These are phyloP conservation scores for Serilophus lunatus DNA, from an alignment of 2,113 vertebrate species.

Conservation along the genomic window DNA sequence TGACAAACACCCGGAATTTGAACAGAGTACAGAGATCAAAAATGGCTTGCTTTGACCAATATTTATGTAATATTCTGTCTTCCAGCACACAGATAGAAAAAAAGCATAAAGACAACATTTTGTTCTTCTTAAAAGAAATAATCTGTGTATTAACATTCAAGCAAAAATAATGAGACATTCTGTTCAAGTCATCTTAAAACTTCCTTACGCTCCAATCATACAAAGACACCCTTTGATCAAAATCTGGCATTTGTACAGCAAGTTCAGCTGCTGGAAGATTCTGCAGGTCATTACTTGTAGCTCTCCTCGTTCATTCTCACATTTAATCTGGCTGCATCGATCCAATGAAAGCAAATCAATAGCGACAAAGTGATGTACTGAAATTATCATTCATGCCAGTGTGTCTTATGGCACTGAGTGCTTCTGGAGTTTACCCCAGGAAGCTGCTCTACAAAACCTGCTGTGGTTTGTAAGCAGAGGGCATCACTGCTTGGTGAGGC, in stretches of 20 bases:
- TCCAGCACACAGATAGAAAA: not conserved
- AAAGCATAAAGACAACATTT: not conserved
- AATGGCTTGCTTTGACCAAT: not conserved
- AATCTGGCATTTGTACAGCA: not conserved
- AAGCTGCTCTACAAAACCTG: not conserved
- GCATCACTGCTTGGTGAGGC: accelerated
- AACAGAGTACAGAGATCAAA: not conserved
- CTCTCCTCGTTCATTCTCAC: not conserved
- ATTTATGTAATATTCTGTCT: not conserved
- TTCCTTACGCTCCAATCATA: not conserved
- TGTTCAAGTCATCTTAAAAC: not conserved
- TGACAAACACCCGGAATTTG: not conserved
- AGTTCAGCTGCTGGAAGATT: not conserved
- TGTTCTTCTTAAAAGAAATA: not conserved
- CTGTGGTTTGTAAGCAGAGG: not conserved
- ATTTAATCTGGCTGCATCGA: not conserved
- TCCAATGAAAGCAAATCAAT: not conserved
- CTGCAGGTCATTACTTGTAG: not conserved
- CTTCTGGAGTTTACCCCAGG: not conserved
- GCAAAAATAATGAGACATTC: not conserved
- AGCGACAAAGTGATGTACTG: not conserved
- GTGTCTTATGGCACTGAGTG: not conserved
- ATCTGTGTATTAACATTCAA: not conserved
- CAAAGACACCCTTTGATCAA: not conserved
- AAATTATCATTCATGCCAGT: not conserved